Base-by-base conservation (phyloP, 2,113 vertebrate species). In the Zeus faber region DNA sequence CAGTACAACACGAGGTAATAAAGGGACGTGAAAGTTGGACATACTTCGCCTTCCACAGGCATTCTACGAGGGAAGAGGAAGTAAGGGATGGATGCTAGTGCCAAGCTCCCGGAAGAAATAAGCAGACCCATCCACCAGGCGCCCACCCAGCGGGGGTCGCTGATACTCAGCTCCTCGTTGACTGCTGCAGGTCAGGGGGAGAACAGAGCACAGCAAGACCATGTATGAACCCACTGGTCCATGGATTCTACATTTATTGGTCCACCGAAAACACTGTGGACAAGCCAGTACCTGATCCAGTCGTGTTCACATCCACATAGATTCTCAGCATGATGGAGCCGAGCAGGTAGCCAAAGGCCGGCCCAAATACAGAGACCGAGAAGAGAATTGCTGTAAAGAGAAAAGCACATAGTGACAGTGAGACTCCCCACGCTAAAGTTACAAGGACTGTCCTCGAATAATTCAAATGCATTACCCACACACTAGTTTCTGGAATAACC, bases 121-220 rank as follows among this genome's bases (percentile, higher is more conserved):
- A 99, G 89, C 50, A 98, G 87, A 20, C 97, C 97, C 61, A 99
- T 75, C 97, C 97, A 99, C 97, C 97, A 99, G 45, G 96, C 97
- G 26, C 97, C 97, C 0, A 98, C 92, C 96, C 96, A 99, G 25
- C 92, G 92, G 18, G 93, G 94, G 68, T 98, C 96, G 2, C 22
- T 13, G 0, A 84, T 88, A 2, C 43, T 88, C 86, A 99, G 66
- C 54, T 90, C 81, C 40, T 87, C 65, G 2, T 76, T 4, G 0
- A 3, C 54, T 44, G 25, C 84, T 89, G 71, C 11, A 66, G 16
- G 4, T 29, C 16, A 44, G 24, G 31, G 3, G 2, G 23, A 10
- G 7, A 41, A 17, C 1, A 47, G n/a, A 3, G 24, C 18, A 54
- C 9, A n/a, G 25, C 3, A 31, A 24, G 13, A 14, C 23, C 8